Conservation (phyloP, 2,113 vertebrate species). For the Colinus virginianus region DNA sequence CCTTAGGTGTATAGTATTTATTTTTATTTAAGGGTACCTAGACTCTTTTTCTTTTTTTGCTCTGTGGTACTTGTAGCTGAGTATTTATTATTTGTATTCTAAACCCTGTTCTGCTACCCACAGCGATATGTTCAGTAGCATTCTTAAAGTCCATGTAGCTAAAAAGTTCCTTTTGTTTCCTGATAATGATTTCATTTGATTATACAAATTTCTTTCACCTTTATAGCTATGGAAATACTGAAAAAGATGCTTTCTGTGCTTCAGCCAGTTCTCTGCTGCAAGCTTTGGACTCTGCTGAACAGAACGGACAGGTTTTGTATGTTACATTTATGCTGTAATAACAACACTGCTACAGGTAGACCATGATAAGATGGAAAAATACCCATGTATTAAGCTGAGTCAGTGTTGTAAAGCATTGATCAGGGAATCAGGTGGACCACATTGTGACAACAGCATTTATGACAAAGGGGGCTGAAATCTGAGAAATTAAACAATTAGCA, state of each 20-base stretch:
- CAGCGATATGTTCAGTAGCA: not conserved
- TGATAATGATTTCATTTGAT: not conserved
- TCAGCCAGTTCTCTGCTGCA: not conserved
- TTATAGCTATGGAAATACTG: not conserved
- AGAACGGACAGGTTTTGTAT: not conserved
- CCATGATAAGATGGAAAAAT: not conserved
- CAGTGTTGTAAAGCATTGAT: not conserved
- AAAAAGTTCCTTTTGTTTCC: not conserved
- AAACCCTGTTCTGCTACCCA: not conserved
- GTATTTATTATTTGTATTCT: not conserved
- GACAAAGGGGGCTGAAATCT: not conserved
- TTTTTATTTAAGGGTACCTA: not conserved
- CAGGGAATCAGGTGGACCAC: not conserved
- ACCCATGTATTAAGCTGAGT: not conserved
- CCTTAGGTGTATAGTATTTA: not conserved
- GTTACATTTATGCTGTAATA: not conserved
- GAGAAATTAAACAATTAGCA: not conserved
- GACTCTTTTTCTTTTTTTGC: not conserved
- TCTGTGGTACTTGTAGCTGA: not conserved
- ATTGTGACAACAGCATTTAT: not conserved
- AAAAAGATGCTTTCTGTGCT: rapidly evolving
- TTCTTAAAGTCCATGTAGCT: not conserved
- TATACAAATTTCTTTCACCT: not conserved
- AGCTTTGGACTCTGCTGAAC: not conserved
- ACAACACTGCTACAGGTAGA: not conserved